Conservation (phyloP, 2,888 invertebrate species). For the Heliconius cydno region DNA sequence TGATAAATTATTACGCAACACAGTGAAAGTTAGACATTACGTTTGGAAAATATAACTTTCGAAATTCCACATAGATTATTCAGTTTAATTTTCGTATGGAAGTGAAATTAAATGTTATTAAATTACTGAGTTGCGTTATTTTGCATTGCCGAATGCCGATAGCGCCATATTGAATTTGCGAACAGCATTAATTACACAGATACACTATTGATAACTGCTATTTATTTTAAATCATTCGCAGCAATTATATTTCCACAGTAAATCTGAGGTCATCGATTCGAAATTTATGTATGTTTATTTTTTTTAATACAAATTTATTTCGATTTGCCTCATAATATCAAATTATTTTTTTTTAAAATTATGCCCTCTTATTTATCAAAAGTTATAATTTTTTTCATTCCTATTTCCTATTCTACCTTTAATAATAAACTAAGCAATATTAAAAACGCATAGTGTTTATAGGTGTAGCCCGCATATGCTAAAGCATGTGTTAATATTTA, state of each 20-base stretch:
- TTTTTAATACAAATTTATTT: too few species aligned
- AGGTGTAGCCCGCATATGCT: neutral
- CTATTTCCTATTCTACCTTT: neutral
- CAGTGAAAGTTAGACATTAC: constrained; percentile 39
- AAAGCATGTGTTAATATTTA: neutral
- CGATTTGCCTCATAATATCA: too few species aligned
- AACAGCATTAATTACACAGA: neutral
- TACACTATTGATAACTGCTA: neutral
- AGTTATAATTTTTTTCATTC: neutral
- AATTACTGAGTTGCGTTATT: constrained; percentile 38
- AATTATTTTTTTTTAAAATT: too few species aligned
- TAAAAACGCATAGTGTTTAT: neutral
- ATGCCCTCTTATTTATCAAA: neutral
- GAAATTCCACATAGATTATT: constrained; percentile 52
- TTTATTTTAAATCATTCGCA: neutral
- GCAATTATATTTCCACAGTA: neutral
- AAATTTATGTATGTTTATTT: too few species aligned
- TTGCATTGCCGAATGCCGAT: constrained; percentile 37
- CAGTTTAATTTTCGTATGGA: constrained; percentile 45
- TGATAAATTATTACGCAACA: constrained; percentile 32
- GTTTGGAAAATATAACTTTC: constrained; percentile 44
- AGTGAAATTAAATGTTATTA: constrained; percentile 44
- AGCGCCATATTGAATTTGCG: constrained; percentile 27
- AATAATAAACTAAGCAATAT: neutral
- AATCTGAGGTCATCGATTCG: neutral